Percentiles rank a stretch among this genome's conserved stretches.
phyloP scores from a whole-genome alignment of 2,797 vertebrate genomes.

The Spondyliosoma cantharus region DNA sequence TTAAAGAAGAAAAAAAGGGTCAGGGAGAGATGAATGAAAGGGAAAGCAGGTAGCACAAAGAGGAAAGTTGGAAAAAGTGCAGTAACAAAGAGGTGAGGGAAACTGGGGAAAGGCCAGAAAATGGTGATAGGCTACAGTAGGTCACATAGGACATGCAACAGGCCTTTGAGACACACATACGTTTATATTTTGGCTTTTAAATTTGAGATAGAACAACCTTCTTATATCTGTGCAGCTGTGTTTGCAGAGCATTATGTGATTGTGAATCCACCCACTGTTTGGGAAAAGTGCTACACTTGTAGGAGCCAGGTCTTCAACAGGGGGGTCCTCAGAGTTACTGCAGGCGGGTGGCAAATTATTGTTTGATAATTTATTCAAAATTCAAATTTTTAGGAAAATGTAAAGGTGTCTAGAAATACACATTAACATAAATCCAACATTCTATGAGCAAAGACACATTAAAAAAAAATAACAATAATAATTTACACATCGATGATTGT shows the following conservation, averaged over 20 bases:
- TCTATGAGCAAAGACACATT: too few species aligned
- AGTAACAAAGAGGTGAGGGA: conserved; percentile 5
- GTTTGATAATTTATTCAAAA: too few species aligned
- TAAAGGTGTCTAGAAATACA: too few species aligned
- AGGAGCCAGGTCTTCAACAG: too few species aligned
- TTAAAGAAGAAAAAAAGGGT: conserved; percentile 11
- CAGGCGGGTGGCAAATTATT: too few species aligned
- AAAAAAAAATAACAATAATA: too few species aligned
- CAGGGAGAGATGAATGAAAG: neutral
- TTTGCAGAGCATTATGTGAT: conserved; percentile 23
- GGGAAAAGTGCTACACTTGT: neutral
- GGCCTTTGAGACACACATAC: conserved; percentile 7
- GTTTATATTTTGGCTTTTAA: conserved; percentile 27
- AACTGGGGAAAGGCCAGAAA: conserved; percentile 7
- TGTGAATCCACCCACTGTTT: neutral
- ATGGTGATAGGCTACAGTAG: neutral
- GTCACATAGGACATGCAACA: conserved; percentile 23
- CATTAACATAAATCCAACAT: too few species aligned
- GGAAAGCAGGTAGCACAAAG: conserved; percentile 23
- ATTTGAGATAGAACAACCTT: conserved; percentile 9
- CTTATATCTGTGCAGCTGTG: neutral
- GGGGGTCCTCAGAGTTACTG: too few species aligned
- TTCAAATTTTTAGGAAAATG: too few species aligned
- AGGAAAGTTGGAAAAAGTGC: neutral
- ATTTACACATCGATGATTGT: too few species aligned